These are phyloP conservation scores for Buteo buteo DNA, from an alignment of 2,113 vertebrate species.

Conservation along the genomic window DNA sequence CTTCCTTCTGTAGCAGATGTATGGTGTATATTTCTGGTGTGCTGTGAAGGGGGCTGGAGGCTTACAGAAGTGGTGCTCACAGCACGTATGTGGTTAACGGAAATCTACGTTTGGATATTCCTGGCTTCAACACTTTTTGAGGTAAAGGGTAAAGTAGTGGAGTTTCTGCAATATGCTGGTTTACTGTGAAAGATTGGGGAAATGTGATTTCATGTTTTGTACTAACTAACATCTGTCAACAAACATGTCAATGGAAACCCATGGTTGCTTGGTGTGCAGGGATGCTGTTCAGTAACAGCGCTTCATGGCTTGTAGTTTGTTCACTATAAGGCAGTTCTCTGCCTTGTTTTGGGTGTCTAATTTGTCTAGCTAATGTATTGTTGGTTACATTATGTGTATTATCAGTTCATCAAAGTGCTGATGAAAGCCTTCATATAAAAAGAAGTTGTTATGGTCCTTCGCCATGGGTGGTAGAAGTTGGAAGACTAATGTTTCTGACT, in stretches of 20 bases:
- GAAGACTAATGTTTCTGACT: neutral
- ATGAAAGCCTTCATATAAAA: neutral
- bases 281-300: accelerated
- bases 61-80: neutral
- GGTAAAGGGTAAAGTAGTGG: neutral
- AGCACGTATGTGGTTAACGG: neutral
- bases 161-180: neutral
- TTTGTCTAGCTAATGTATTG: neutral
- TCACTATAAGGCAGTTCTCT: neutral
- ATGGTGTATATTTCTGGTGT: neutral
- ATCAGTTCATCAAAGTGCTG: neutral
- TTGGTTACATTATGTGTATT: neutral
- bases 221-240: too few relatives aligned
- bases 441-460: neutral
- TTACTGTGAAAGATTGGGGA: neutral
- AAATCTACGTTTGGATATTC: neutral
- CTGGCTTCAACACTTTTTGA: neutral
- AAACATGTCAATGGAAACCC: neutral
- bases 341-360: neutral
- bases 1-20: neutral
- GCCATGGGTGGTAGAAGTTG: neutral
- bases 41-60: neutral
- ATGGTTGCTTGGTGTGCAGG: accelerated
- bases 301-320: neutral
- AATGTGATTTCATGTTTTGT: neutral